phyloP scores from a whole-genome alignment of 2,888 invertebrate species.

The Monoplex corrugatus region DNA sequence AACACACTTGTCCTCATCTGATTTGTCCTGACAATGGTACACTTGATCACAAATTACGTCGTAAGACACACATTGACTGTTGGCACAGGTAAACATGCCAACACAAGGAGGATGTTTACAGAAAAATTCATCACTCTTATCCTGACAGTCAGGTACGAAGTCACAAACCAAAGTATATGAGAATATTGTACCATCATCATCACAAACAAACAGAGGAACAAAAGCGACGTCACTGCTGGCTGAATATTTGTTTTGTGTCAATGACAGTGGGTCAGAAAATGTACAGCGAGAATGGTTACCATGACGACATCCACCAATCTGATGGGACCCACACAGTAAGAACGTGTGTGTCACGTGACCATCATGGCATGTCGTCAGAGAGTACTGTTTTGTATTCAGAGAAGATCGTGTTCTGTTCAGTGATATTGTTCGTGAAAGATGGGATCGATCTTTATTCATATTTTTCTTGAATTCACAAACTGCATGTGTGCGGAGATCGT shows the following conservation, averaged over 20 bases:
- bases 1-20: slow-evolving; percentile 1
- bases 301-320: background rate
- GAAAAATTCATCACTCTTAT: background rate
- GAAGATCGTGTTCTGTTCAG: background rate
- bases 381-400: background rate
- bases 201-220: background rate
- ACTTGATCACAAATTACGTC: background rate
- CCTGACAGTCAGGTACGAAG: background rate
- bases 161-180: background rate
- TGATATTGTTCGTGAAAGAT: background rate
- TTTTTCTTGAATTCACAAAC: background rate
- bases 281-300: background rate
- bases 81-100: background rate
- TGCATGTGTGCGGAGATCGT: too few species aligned
- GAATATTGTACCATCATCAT: background rate
- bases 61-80: background rate
- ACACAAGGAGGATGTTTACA: background rate
- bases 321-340: background rate
- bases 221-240: background rate
- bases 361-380: background rate
- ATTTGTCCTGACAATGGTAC: background rate
- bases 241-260: background rate
- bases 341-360: background rate
- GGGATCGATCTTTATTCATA: background rate
- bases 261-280: background rate